These are phyloP conservation scores for Vanessa cardui DNA, from an alignment of 2,888 invertebrate species.

Conservation along the genomic window DNA sequence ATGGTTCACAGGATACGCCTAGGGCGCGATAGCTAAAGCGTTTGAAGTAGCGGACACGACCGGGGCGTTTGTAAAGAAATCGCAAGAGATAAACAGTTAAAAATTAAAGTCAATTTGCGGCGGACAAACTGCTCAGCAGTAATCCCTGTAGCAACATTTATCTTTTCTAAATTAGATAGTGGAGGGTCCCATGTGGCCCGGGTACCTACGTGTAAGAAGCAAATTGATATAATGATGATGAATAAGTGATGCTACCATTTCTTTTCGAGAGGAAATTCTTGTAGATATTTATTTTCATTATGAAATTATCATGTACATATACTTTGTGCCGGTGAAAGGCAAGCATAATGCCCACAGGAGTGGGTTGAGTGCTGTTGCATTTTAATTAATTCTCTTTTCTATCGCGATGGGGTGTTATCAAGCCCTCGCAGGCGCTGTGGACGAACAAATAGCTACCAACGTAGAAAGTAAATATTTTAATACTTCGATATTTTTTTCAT, in stretches of 20 bases:
- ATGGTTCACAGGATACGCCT: conserved; percentile 50
- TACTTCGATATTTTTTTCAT: conserved; percentile 58
- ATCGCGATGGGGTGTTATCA: conserved; percentile 78
- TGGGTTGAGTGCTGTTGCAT: conserved; percentile 79
- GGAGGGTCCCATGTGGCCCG: conserved; percentile 33
- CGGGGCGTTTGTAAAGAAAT: conserved; percentile 36
- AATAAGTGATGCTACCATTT: conserved; percentile 35
- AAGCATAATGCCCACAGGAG: conserved; percentile 68
- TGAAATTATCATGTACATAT: conserved; percentile 58
- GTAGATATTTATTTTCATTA: conserved; percentile 39
- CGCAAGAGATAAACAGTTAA: conserved; percentile 39
- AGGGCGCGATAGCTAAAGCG: conserved; percentile 48
- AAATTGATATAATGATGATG: conserved; percentile 39
- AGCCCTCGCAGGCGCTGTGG: conserved; percentile 70
- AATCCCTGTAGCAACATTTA: conserved; percentile 40
- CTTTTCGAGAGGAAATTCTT: conserved; percentile 23
- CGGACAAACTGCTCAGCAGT: conserved; percentile 35
- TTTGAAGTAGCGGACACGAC: conserved; percentile 46
- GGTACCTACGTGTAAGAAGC: conserved; percentile 37
- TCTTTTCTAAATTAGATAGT: conserved; percentile 41
- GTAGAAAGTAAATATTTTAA: conserved; percentile 68
- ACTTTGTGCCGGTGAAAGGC: conserved; percentile 45
- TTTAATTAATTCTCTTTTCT: conserved; percentile 82
- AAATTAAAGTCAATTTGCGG: conserved; percentile 40
- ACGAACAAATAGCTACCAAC: conserved; percentile 70